Base-by-base conservation (phyloP, 2,888 invertebrate genomes). In the Acronicta leporina region DNA sequence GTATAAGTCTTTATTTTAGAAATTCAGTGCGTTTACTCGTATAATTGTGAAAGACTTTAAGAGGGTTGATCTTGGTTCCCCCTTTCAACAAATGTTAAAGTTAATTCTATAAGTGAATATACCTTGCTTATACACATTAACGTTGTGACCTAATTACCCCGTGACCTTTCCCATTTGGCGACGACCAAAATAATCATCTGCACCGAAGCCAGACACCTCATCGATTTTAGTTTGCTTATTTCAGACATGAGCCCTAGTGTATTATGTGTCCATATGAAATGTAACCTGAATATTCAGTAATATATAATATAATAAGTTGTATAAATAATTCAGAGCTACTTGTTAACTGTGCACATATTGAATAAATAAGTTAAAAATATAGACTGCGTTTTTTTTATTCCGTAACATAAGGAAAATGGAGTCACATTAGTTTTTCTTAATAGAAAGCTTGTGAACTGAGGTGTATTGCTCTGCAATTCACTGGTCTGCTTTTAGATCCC, bases 261-360 rank as follows among this genome's bases (percentile, higher is more conserved):
- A 49, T 58, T 48, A 38, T 56, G 50, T 58, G 54, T 48, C 43
- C 61, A 59, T 69, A 55, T 58, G 50, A 72, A 71, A 71, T 84
- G 79, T 84, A 83, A 82, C 73, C 78, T 76, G 77, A 75, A 79
- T 77, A 62, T 80, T 72, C 62, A 72, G 73, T 75, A 77, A 64
- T 52, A n/a, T 74, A 76, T 54, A 27, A 50, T n/a, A n/a, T n/a
- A 13, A 72, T 88, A 87, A 90, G 84, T 68, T 92, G 90, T 92
- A 87, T 83, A 91, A 87, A 89, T 85, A 83, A 86, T 86, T 88
- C 86, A 84, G 84, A 84, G 92, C 91, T 93, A 94, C 94, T 94
- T 82, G 94, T 94, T 94, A 94, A 92, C 83, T 92, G 93, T 94
- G 94, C 94, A 94, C 94, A 91, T 86, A 88, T 87, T 88, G 75